Evolutionary conservation across 2,888 invertebrate species (phyloP).

Genomic region (Iphiclides podalirius): DNA sequence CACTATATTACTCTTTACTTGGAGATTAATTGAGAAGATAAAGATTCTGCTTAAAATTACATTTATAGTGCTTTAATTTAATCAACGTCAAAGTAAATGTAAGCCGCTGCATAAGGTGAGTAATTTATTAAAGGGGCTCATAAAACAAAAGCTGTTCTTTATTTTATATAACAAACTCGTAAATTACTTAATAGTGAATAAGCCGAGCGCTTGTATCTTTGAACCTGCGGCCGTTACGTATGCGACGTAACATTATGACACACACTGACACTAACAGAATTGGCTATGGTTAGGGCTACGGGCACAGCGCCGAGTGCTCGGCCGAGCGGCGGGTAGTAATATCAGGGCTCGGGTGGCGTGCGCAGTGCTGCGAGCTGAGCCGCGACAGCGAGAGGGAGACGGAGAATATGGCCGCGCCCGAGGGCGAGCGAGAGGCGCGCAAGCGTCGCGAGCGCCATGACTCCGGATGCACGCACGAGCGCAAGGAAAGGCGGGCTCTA

Average conservation of each 20-base stretch:
- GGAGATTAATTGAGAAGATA: too few relatives aligned
- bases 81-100: too few relatives aligned
- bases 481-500: constrained; percentile 69
- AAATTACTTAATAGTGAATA: too few relatives aligned
- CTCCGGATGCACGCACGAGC: constrained; percentile 74
- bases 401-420: constrained; percentile 75
- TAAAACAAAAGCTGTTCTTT: too few relatives aligned
- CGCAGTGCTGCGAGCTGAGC: constrained; percentile 70
- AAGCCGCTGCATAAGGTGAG: too few relatives aligned
- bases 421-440: constrained; percentile 80
- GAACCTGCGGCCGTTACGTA: constrained; percentile 5
- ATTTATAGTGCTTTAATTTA: too few relatives aligned
- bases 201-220: constrained; percentile 13
- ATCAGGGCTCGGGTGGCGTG: constrained; percentile 73
- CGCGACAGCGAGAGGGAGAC: constrained; percentile 56
- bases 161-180: too few relatives aligned
- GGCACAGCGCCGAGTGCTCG: constrained; percentile 70
- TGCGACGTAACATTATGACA: constrained; percentile 36
- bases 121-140: too few relatives aligned
- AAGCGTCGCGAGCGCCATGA: constrained; percentile 82
- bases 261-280: constrained; percentile 50
- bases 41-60: too few relatives aligned
- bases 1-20: too few relatives aligned
- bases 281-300: constrained; percentile 64
- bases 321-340: constrained; percentile 72